Evolutionary conservation across 2,113 vertebrate genomes (phyloP).

Genomic region (Fregata magnificens): DNA sequence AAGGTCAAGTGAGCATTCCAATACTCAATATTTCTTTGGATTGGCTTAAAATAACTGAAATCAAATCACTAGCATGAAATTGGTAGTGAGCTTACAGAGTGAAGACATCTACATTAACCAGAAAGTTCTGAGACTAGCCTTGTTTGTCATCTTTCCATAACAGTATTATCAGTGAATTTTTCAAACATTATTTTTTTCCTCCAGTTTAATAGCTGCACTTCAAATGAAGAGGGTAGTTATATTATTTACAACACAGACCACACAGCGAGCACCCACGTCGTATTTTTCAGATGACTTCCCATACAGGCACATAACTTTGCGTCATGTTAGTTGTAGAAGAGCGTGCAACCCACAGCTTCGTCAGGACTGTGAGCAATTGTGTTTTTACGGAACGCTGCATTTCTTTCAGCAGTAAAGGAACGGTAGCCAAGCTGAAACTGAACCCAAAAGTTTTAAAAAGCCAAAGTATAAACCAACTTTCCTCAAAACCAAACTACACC

Average conservation of each 20-base stretch:
- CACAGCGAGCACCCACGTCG: fast-evolving
- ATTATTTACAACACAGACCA: background rate
- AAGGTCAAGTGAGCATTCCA: background rate
- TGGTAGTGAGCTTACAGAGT: background rate
- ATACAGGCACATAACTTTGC: background rate
- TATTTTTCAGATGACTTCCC: background rate
- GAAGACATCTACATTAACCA: background rate
- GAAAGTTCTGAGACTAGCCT: background rate
- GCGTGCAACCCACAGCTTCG: background rate
- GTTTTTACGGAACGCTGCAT: background rate
- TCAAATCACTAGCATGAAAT: background rate
- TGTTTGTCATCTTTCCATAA: background rate
- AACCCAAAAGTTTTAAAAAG: background rate
- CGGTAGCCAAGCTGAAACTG: background rate
- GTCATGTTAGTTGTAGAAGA: fast-evolving
- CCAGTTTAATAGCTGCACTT: background rate
- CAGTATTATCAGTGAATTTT: fast-evolving
- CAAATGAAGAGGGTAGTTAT: background rate
- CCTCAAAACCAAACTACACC: background rate
- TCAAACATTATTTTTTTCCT: background rate
- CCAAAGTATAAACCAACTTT: background rate
- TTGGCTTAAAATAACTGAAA: background rate
- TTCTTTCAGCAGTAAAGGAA: background rate
- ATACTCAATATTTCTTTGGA: background rate
- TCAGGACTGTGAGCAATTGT: fast-evolving